Evolutionary conservation across 2,797 vertebrate genomes (phyloP), one percentile per base, ranked within the genome.

Genomic region (Rhyacichthys aspro): DNA sequence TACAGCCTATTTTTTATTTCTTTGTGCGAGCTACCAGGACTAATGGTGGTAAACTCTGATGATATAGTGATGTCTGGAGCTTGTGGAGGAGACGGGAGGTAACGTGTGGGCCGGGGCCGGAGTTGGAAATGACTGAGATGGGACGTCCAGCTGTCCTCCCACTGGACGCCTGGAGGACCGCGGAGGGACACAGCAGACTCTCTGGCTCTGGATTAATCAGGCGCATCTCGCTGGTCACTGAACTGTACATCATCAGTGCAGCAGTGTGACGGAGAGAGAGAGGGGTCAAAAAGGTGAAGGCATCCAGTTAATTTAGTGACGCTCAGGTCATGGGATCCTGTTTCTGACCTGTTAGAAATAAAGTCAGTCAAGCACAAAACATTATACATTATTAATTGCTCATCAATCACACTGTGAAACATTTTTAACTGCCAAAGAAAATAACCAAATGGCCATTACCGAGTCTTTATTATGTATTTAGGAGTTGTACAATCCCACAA

Each of bases 121-220:
- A 59, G 55, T 72, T 84, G 4, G 82, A 83, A 90, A 80, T 81
- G 79, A 78, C 79, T 44, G 43, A 79, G 74, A 85, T 59, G 64
- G 53, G 71, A 76, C 46, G 70, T 71, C 63, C 48, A 68, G 69
- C 67, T 55, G 32, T 77, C 86, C 85, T 86, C 86, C 83, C 23
- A 28, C 81, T 55, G 62, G 56, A 57, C 45, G 39, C 63, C 48
- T 55, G 19, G 78, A 82, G 79, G 76, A 76, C 86, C 75, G 75
- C 48, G 72, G 67, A 67, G 60, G 67, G 76, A 80, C 59, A 56
- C 62, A 76, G 67, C 39, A 56, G 56, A 67, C 59, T 71, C 47
- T 82, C 75, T 80, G 79, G 59, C 76, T 78, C 56, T 59, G 54
- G 80, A 88, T 89, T 72, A 77, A 83, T 88, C 85, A 82, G 57